Evolutionary conservation across 2,113 vertebrate species (phyloP).

Genomic region (Stercorarius parasiticus): DNA sequence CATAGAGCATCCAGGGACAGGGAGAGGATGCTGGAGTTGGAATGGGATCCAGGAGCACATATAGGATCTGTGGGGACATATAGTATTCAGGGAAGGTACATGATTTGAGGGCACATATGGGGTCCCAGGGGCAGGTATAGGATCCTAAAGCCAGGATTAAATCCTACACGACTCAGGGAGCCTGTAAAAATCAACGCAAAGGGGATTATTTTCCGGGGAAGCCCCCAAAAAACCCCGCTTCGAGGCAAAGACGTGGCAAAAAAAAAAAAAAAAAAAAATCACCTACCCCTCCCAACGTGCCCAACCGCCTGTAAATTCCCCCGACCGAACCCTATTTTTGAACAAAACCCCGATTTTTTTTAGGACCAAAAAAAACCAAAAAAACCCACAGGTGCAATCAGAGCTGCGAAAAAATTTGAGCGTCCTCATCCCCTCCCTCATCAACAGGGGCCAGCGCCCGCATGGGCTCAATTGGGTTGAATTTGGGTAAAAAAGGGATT

Average conservation of each 20-base stretch:
- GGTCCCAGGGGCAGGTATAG: background rate
- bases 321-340: rapidly evolving
- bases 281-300: background rate
- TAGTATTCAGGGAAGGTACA: no score
- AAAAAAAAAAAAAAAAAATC: background rate
- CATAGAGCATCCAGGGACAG: no score
- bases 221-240: background rate
- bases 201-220: background rate
- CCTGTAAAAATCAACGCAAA: background rate
- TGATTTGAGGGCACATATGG: background rate
- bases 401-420: background rate
- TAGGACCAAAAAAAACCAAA: no score
- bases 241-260: background rate
- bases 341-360: background rate
- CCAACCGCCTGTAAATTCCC: background rate
- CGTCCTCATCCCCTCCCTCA: background rate
- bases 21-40: no score
- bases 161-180: no score
- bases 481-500: background rate
- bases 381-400: no score
- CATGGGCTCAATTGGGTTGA: rapidly evolving
- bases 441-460: rapidly evolving
- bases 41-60: background rate
- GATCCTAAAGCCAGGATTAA: background rate
- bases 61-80: no score